Base-by-base conservation (phyloP, 53 echinoderm and acorn worm genomes). In the Patiria pectinifera region DNA sequence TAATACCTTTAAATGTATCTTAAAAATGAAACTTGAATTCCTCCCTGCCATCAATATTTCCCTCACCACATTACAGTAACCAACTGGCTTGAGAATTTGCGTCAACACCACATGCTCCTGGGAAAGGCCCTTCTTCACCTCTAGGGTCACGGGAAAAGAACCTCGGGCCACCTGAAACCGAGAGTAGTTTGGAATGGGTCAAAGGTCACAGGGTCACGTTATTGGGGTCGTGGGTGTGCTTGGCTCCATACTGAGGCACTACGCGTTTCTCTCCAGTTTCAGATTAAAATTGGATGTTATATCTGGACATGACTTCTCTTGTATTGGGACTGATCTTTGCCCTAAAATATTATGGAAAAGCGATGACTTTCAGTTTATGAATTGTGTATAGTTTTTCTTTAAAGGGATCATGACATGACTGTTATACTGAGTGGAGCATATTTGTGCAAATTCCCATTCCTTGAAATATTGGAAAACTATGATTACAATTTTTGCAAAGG, bases 11-110 rank as follows among this genome's bases (percentile, higher is more conserved):
- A 22, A 9, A 21, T 74, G 0, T 10, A 24, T n/a, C 74, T 49
- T 74, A n/a, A 74, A 21, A n/a, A 23, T 74, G 80, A 79, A 47
- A 15, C 80, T 18, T 45, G 15, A 12, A 46, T 72, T 46, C 5
- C 2, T 0, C 71, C 74, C 74, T 75, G n/a, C 49, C 86, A 86
- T 49, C 86, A 74, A 22, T 90, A 90, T 48, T 35, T 90, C 90
- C 81, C 69, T 90, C 80, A n/a, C 22, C 90, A 69, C 90, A 89
- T 89, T 89, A 63, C 23, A 61, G 62, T 89, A 89, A 79, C 89
- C 44, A 81, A 46, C 13, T 61, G 26, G 46, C 81, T 23, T 48
- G 44, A 90, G 80, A 13, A 63, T 81, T 80, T 90, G 80, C 26
- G 81, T 81, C 90, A 90, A 81, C 90, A 79, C 89, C 62, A 26